Base-by-base conservation (phyloP, 1,140 invertebrate species). In the Macrosteles quadrilineatus region DNA sequence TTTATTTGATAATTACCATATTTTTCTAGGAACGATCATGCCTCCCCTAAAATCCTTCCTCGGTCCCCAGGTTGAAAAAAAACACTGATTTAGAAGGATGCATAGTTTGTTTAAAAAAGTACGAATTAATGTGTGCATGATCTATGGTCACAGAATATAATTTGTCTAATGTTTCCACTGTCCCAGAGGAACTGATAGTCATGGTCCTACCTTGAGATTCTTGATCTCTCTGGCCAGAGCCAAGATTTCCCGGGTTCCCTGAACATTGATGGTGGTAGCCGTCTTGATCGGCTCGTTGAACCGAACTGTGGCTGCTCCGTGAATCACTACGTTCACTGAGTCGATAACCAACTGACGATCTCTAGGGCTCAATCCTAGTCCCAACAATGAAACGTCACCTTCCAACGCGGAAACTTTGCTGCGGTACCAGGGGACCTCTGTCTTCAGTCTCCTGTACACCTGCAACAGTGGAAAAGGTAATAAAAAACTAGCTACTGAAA, bases 271-370 rank as follows among this genome's bases (percentile, higher is more conserved):
- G 25, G 84, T 81, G 21, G 85, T 82, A 0, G 87, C 84, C n/a
- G 77, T 66, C 76, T 88, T 87, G 27, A 97, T 79, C 63, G 87
- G 85, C 79, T 95, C 94, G 78, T 95, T 90, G 79, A 97, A 97
- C 76, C 90, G 87, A 4, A 97, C 87, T 19, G 93, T 95, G 0
- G 95, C 95, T 1, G 95, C 95, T 1, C 87, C 89, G 77, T 97
- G 94, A 79, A 96, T 93, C 12, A 97, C 72, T 9, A 77, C 64
- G 27, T 71, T 73, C 3, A 78, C 88, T 79, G 90, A 85, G 55
- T 86, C 81, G 25, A 84, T 83, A 1, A 91, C 77, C 29, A 83
- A 80, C 68, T 86, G 83, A 64, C 83, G 78, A 76, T 91, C 88
- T 17, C 78, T 75, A 0, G 84, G 74, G 25, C 83, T 85, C 2